Conservation (phyloP, 2,888 invertebrate genomes). For the Trilocha varians region DNA sequence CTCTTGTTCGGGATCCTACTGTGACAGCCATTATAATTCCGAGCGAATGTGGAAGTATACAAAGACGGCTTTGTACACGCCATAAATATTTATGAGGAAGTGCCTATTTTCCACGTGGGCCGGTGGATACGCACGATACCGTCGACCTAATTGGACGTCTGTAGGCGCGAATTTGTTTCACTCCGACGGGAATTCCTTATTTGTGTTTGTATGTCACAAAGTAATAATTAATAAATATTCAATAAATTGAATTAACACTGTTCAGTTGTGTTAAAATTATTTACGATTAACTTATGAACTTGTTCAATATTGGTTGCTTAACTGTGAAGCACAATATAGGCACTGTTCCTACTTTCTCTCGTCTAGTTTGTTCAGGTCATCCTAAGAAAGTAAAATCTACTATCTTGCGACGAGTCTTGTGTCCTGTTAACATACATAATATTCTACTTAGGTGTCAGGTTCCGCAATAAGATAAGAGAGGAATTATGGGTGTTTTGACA, state of each 20-base stretch:
- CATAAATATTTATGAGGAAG: slow-evolving; percentile 70
- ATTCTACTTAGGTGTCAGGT: not conserved
- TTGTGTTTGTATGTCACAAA: slow-evolving; percentile 17
- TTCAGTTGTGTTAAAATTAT: not conserved
- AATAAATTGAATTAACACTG: slow-evolving; percentile 7
- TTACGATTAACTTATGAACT: not conserved
- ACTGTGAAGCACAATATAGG: slow-evolving; percentile 49
- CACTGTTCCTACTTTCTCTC: slow-evolving; percentile 70
- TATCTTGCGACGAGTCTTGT: slow-evolving; percentile 61
- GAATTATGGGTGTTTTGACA: not conserved
- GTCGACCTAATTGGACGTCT: slow-evolving; percentile 59
- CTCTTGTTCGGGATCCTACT: slow-evolving; percentile 65
- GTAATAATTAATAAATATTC: slow-evolving; percentile 19
- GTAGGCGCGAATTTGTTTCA: slow-evolving; percentile 61
- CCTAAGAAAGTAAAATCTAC: slow-evolving; percentile 71
- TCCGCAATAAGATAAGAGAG: not conserved
- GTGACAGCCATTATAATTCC: slow-evolving; percentile 70
- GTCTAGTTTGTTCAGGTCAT: slow-evolving; percentile 68
- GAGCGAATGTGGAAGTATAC: slow-evolving; percentile 64
- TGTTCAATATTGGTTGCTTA: slow-evolving; percentile 33
- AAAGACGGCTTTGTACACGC: slow-evolving; percentile 61
- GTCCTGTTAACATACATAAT: slow-evolving; percentile 66
- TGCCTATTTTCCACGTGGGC: slow-evolving; percentile 66
- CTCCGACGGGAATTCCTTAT: slow-evolving; percentile 39
- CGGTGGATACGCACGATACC: slow-evolving; percentile 65